Conservation (phyloP, 2,797 vertebrate species). For the Platyrinchus mystaceus region DNA sequence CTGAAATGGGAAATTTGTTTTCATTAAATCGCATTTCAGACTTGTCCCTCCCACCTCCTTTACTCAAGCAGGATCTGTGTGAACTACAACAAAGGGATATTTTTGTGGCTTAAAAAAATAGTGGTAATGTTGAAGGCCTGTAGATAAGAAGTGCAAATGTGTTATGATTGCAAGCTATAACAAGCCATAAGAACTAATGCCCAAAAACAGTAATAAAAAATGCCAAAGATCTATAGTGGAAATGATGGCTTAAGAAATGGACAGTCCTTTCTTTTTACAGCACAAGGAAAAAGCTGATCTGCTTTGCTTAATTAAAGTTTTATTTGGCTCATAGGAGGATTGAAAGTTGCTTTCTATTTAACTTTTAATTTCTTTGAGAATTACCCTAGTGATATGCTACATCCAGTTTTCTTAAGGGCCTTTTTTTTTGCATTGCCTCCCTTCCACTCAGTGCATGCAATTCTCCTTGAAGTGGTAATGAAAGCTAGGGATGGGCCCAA, state of each 20-base stretch:
- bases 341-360: not conserved
- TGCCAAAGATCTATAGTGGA: not conserved
- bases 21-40: not conserved
- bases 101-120: not conserved
- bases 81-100: not conserved
- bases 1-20: not conserved
- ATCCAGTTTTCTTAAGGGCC: not conserved
- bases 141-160: not conserved
- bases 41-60: not conserved
- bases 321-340: not conserved
- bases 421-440: not conserved
- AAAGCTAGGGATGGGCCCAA: slow-evolving; percentile 28
- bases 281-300: not conserved
- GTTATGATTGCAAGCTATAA: not conserved
- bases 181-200: not conserved
- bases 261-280: not conserved
- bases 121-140: not conserved
- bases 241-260: not conserved
- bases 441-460: not conserved
- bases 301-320: not conserved
- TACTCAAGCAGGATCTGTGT: not conserved
- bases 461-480: slow-evolving; percentile 35
- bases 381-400: not conserved
- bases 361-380: not conserved
- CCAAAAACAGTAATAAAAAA: not conserved